Percentiles rank a stretch among this genome's conserved stretches.
phyloP scores from a whole-genome alignment of 2,113 vertebrate species.

The Thunnus maccoyii region DNA sequence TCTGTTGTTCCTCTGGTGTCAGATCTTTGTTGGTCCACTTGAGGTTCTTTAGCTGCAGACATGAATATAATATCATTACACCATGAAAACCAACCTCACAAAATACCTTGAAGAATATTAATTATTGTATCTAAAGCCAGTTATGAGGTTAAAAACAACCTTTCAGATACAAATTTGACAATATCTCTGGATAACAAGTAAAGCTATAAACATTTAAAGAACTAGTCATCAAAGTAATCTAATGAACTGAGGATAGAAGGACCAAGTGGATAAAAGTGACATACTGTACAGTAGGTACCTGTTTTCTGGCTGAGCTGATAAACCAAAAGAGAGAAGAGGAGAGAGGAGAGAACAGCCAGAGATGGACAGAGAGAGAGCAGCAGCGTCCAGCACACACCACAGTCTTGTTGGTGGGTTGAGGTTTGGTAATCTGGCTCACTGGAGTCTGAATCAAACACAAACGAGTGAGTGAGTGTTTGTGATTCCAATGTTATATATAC shows the following conservation, averaged over 20 bases:
- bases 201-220: background rate
- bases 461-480: background rate
- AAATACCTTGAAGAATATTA: too few relatives aligned
- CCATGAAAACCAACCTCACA: too few relatives aligned
- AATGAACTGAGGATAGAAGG: background rate
- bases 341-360: constrained; percentile 36
- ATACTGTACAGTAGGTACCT: constrained; percentile 34
- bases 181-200: background rate
- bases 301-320: constrained; percentile 33
- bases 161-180: too few relatives aligned
- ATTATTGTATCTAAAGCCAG: too few relatives aligned
- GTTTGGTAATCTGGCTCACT: background rate
- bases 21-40: background rate
- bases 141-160: too few relatives aligned
- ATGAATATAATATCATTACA: background rate
- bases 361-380: constrained; percentile 54
- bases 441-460: constrained; percentile 38
- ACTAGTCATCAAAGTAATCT: too few relatives aligned
- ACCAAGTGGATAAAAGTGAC: background rate
- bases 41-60: constrained; percentile 16
- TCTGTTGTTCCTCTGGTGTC: background rate
- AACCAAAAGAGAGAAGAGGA: constrained; percentile 44
- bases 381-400: constrained; percentile 38
- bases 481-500: too few relatives aligned
- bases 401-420: background rate